Evolutionary conservation across 2,888 invertebrate genomes (phyloP).

Genomic region (Cephus runcator): DNA sequence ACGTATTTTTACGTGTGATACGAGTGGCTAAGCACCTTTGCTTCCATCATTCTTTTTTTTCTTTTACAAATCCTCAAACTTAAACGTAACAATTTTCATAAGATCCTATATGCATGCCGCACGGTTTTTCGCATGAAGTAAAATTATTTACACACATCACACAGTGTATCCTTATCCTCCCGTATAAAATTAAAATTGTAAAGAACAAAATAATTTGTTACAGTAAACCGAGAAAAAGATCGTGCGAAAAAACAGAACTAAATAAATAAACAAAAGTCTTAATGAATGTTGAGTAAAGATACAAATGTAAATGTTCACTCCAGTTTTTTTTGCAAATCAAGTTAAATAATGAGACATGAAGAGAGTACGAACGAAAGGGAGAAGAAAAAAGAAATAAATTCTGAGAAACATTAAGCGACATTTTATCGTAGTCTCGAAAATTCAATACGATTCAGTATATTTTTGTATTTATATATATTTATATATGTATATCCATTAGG

Average conservation of each 20-base stretch:
- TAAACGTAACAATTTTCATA: conserved; percentile 19
- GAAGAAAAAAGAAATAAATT: background rate
- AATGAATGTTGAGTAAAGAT: too few species aligned
- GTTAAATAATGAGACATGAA: background rate
- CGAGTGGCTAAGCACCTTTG: conserved; percentile 18
- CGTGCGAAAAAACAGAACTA: background rate
- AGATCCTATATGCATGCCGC: background rate
- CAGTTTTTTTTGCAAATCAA: background rate
- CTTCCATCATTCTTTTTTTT: conserved; percentile 1
- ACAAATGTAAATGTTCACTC: background rate
- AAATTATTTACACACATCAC: background rate
- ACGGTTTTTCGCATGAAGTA: background rate
- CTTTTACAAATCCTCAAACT: conserved; percentile 31
- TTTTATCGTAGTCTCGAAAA: background rate
- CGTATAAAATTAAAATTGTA: background rate
- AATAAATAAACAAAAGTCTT: background rate
- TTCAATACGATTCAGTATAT: background rate
- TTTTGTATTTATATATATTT: background rate
- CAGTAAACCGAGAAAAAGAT: background rate
- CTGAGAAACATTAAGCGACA: background rate
- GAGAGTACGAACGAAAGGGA: background rate
- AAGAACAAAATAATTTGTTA: background rate
- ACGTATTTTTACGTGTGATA: background rate
- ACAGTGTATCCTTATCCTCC: background rate
- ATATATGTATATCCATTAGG: background rate